Conservation (phyloP, 2,113 vertebrate genomes). For the Gallinago media region DNA sequence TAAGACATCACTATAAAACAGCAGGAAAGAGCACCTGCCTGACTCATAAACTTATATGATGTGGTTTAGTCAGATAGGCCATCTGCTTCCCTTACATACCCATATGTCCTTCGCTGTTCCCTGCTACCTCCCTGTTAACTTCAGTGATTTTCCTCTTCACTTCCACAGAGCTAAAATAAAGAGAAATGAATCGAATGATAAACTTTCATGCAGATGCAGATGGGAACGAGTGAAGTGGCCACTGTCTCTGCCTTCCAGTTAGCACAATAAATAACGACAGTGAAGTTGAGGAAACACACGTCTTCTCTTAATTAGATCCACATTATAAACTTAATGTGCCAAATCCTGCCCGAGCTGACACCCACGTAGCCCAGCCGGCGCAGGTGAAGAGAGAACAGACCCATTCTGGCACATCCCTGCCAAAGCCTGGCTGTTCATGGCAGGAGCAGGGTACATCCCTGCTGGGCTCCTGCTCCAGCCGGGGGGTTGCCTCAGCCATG, state of each 20-base stretch:
- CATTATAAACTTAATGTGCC: background rate
- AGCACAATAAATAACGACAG: background rate
- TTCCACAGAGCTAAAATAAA: conserved; percentile 5
- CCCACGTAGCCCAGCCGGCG: background rate
- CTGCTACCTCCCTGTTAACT: background rate
- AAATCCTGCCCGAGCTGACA: background rate
- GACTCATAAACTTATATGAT: conserved; percentile 71
- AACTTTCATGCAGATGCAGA: conserved; percentile 13
- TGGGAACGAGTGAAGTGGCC: background rate
- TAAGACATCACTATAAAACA: conserved; percentile 78
- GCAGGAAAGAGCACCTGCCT: conserved; percentile 77
- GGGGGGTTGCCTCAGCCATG: background rate
- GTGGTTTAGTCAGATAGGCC: conserved; percentile 63
- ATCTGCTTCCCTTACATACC: conserved; percentile 71
- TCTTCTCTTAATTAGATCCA: background rate
- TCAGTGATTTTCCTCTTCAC: background rate
- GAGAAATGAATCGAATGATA: conserved; percentile 31
- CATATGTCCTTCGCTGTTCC: conserved; percentile 60
- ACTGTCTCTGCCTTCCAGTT: background rate
- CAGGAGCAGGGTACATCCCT: background rate
- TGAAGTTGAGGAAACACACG: background rate
- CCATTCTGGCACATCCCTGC: fast-evolving
- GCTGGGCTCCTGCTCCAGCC: background rate
- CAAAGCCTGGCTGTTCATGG: background rate
- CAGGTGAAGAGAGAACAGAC: background rate